Conservation (phyloP, 2,113 vertebrate species). For the Egretta garzetta region DNA sequence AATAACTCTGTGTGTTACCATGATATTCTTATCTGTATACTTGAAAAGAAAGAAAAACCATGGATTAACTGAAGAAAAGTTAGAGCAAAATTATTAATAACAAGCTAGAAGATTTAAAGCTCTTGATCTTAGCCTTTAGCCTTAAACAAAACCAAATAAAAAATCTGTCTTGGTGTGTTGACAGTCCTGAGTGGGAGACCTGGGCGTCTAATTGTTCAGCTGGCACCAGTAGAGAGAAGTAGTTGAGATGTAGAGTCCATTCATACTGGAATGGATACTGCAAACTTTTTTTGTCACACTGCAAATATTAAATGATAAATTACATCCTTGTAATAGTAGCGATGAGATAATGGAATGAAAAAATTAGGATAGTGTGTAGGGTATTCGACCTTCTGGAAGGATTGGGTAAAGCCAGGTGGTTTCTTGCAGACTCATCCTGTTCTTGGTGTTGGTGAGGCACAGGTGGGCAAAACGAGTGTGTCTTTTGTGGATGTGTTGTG, state of each 20-base stretch:
- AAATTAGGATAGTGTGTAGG: background rate
- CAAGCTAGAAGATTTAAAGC: background rate
- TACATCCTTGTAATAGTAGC: background rate
- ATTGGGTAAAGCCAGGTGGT: too few species aligned
- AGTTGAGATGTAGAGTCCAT: background rate
- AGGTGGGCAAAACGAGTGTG: fast-evolving
- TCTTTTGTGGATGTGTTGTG: background rate
- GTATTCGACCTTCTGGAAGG: background rate
- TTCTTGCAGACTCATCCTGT: background rate
- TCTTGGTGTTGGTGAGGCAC: fast-evolving
- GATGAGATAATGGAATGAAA: background rate
- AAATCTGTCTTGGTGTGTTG: background rate
- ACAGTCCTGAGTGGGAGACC: background rate
- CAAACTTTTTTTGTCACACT: too few species aligned
- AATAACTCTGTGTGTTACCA: background rate
- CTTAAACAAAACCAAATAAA: background rate
- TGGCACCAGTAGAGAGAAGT: too few species aligned
- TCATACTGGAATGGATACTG: too few species aligned
- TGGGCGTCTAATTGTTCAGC: background rate
- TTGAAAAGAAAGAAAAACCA: background rate
- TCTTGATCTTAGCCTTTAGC: background rate
- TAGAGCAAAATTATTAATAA: background rate
- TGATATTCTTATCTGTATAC: background rate
- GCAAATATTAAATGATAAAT: background rate
- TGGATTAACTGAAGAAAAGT: background rate